Evolutionary conservation across 53 echinoderm and acorn worm species (phyloP).

Genomic region (Zoroaster sp.): DNA sequence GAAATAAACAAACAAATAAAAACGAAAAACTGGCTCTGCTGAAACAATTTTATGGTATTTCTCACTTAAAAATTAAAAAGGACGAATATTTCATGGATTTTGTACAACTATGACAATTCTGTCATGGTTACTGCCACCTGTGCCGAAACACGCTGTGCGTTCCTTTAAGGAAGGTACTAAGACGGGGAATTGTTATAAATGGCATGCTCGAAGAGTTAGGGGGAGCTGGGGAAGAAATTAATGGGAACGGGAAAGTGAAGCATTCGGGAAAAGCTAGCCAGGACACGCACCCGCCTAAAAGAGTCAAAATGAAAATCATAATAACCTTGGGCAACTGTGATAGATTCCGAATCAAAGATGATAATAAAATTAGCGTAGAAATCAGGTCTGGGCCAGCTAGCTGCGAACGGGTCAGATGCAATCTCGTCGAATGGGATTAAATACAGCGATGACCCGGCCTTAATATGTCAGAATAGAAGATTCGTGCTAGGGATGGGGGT

Average conservation of each 20-base stretch:
- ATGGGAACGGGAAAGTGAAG: background rate
- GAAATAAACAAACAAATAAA: no score
- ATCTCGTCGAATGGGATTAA: constrained; percentile 27
- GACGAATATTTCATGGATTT: no score
- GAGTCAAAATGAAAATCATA: background rate
- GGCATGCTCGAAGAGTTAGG: background rate
- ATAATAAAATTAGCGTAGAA: constrained; percentile 46
- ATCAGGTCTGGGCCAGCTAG: background rate
- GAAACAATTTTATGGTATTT: no score
- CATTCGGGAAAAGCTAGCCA: background rate
- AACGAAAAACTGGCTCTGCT: no score
- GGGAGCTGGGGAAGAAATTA: background rate
- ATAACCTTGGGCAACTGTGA: constrained; percentile 35
- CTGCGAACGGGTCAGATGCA: constrained; percentile 25
- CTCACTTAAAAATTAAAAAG: no score
- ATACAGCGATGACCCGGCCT: constrained; percentile 18
- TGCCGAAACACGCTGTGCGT: background rate
- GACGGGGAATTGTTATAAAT: background rate
- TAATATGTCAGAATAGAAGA: background rate
- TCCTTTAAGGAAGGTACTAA: background rate
- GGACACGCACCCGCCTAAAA: background rate
- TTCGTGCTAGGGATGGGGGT: no score
- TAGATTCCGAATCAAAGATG: constrained; percentile 47
- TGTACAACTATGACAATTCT: no score
- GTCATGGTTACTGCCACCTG: no score